A percentile compares a stretch with the other conserved stretches of the same genome.
phyloP scores from a whole-genome alignment of 2,113 vertebrate species.

The Grallaria varia region DNA sequence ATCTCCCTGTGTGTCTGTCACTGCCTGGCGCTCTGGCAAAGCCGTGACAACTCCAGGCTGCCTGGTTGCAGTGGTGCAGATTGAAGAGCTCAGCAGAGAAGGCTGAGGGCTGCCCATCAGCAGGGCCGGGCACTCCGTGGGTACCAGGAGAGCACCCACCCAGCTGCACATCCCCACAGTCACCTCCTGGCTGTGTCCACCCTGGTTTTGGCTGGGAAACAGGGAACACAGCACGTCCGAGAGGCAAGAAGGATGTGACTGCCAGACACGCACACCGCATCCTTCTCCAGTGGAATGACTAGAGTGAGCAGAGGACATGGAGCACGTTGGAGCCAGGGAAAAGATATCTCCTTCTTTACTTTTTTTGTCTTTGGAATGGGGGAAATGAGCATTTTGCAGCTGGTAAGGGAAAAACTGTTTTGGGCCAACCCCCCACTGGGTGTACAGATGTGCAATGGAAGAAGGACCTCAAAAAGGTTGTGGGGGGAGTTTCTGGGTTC shows the following conservation, averaged over 20 bases:
- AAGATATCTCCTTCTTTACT: neutral
- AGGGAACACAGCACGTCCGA: neutral
- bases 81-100: neutral
- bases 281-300: neutral
- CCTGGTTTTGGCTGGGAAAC: neutral
- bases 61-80: neutral
- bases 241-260: neutral
- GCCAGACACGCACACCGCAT: neutral
- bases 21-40: neutral
- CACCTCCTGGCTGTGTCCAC: neutral
- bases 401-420: neutral
- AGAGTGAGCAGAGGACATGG: neutral
- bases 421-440: neutral
- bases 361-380: neutral
- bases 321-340: neutral
- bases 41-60: neutral
- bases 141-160: neutral
- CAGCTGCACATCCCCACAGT: rapidly evolving
- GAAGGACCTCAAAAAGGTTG: neutral
- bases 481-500: neutral
- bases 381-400: neutral
- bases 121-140: rapidly evolving
- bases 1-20: neutral
- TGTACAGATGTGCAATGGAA: neutral
- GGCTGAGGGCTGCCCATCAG: neutral